phyloP scores from a whole-genome alignment of 2,113 vertebrate species.

The Rhynchomys soricoides region DNA sequence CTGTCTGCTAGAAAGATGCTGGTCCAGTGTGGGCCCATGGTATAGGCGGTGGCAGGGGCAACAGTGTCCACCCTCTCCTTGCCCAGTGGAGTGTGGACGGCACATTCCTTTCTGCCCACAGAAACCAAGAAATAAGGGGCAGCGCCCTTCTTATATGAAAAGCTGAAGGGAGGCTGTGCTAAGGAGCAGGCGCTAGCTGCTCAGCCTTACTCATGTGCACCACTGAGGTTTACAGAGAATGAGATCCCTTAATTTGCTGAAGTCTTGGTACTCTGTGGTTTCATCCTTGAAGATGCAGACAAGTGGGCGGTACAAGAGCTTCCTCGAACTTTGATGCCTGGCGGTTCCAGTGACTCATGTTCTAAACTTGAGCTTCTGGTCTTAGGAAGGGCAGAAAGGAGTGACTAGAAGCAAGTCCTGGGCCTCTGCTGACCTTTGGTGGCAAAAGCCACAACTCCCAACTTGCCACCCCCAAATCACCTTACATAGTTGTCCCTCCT shows the following conservation, averaged over 20 bases:
- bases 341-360: slow-evolving; percentile 29
- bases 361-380: neutral
- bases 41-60: neutral
- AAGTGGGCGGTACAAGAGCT: neutral
- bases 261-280: slow-evolving; percentile 67
- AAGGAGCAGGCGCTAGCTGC: neutral
- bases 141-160: slow-evolving; percentile 44
- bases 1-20: slow-evolving; percentile 67
- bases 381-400: neutral
- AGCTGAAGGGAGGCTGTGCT: neutral
- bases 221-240: slow-evolving; percentile 2
- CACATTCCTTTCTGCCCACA: slow-evolving; percentile 77
- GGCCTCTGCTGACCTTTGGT: neutral
- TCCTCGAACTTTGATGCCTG: slow-evolving; percentile 1
- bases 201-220: slow-evolving; percentile 27
- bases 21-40: neutral
- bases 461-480: neutral
- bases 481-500: neutral
- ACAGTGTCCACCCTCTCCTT: neutral
- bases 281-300: neutral
- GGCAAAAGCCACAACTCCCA: neutral
- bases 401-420: neutral
- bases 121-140: slow-evolving; percentile 54
- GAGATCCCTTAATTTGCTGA: slow-evolving; percentile 61
- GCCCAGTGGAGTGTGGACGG: slow-evolving; percentile 6